A percentile compares a stretch with the other conserved stretches of the same genome.
Conservation (phyloP, 2,113 vertebrate species). For the Melanostigma gelatinosum region DNA sequence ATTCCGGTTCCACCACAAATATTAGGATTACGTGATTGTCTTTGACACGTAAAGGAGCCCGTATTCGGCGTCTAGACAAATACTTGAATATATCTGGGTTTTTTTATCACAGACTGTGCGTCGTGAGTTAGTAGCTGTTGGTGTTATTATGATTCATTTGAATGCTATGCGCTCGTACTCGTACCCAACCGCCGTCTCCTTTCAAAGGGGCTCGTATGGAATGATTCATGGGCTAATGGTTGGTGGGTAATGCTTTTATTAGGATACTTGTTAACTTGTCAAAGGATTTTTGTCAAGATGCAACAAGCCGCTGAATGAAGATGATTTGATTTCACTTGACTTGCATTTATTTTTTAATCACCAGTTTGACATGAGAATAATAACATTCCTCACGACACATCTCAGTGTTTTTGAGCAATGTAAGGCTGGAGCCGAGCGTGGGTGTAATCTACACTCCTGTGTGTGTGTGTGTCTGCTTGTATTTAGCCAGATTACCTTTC, state of each 20-base stretch:
- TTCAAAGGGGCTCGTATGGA: conserved; percentile 48
- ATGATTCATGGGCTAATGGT: conserved; percentile 77
- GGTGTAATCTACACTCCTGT: conserved; percentile 41
- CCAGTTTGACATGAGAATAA: conserved; percentile 65
- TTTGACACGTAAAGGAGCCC: conserved; percentile 33
- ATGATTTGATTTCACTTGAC: conserved; percentile 76
- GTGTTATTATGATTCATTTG: conserved; percentile 60
- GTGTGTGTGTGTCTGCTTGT: conserved; percentile 2
- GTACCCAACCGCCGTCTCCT: conserved; percentile 37
- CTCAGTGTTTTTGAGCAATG: conserved; percentile 62
- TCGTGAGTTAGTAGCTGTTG: conserved; percentile 42
- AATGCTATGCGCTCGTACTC: conserved; percentile 43
- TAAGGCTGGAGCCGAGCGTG: conserved; percentile 29
- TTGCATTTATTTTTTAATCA: conserved; percentile 75
- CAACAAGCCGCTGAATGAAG: conserved; percentile 76
- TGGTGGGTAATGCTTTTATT: conserved; percentile 73
- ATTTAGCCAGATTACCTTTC: conserved; percentile 34
- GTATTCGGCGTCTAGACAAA: conserved; percentile 65
- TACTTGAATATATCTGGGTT: conserved; percentile 35
- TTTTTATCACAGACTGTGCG: conserved; percentile 28
- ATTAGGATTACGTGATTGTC: conserved; percentile 42
- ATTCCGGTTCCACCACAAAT: conserved; percentile 63
- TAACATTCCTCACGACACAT: conserved; percentile 58
- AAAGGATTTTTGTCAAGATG: conserved; percentile 76
- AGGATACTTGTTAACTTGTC: conserved; percentile 75